phyloP scores from a whole-genome alignment of 2,888 invertebrate species.

The Sphecodes monilicornis region DNA sequence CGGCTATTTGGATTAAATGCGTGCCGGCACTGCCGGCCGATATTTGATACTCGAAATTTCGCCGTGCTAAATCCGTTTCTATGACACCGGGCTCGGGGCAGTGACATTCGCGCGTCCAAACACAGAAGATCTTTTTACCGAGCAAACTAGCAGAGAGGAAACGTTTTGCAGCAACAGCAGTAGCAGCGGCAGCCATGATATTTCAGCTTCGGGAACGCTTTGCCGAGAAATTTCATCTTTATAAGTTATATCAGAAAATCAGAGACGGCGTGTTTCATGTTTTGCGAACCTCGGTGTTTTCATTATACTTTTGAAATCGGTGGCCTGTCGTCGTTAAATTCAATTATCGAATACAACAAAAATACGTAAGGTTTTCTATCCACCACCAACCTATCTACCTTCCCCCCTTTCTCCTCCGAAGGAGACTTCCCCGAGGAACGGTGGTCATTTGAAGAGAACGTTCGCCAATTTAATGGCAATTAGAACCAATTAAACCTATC shows the following conservation, averaged over 20 bases:
- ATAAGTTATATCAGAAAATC: constrained; percentile 55
- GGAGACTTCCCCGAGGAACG: too few relatives aligned
- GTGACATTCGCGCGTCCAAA: not conserved
- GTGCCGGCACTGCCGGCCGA: constrained; percentile 6
- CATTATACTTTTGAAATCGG: not conserved
- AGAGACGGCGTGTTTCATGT: constrained; percentile 32
- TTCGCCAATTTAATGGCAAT: constrained; percentile 29
- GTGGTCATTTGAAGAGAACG: not conserved
- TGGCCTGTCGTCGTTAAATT: not conserved
- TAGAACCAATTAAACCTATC: constrained; percentile 14
- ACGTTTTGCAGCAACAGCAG: constrained; percentile 59
- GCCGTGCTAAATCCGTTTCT: constrained; percentile 44
- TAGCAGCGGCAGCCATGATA: constrained; percentile 15
- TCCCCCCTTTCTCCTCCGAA: not conserved
- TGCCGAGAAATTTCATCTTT: constrained; percentile 71
- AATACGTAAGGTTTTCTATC: not conserved
- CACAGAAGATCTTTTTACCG: not conserved
- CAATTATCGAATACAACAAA: not conserved
- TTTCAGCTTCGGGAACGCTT: constrained; percentile 51
- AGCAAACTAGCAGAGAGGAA: constrained; percentile 21
- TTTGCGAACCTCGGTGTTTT: constrained; percentile 9
- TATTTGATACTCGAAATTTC: constrained; percentile 61
- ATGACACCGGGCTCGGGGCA: not conserved
- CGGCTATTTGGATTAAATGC: constrained; percentile 38
- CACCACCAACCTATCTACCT: not conserved